Conservation (phyloP, 2,113 vertebrate genomes). For the Gasterosteus aculeatus region DNA sequence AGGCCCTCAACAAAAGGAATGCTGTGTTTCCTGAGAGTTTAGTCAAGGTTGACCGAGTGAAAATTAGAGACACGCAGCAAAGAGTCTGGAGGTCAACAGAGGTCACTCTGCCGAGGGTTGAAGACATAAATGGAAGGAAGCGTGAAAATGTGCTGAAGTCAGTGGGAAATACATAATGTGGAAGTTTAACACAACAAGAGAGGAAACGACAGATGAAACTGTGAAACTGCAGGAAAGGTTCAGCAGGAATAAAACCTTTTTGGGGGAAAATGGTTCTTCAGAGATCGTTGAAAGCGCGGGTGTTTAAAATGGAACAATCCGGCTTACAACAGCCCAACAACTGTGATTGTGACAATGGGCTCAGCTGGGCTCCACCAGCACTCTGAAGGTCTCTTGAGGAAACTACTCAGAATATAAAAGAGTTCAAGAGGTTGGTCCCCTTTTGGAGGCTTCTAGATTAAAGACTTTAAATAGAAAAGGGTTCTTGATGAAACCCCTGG, state of each 20-base stretch:
- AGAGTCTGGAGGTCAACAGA: slow-evolving; percentile 21
- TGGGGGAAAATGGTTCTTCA: background rate
- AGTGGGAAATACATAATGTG: background rate
- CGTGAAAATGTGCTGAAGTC: slow-evolving; percentile 4
- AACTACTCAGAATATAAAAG: too few species aligned
- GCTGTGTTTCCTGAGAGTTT: slow-evolving; percentile 38
- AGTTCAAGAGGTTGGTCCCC: too few species aligned
- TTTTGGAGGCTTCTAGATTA: too few species aligned
- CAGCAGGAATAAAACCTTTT: background rate
- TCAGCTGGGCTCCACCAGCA: background rate
- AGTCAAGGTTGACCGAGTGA: slow-evolving; percentile 22
- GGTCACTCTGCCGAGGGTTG: slow-evolving; percentile 1
- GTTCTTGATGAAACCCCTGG: too few species aligned
- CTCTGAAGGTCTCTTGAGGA: too few species aligned
- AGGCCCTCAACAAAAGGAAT: background rate
- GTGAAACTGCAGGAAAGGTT: background rate
- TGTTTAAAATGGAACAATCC: background rate
- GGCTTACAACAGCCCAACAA: too few species aligned
- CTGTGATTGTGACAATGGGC: too few species aligned
- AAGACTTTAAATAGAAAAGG: background rate
- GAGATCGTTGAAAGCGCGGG: background rate
- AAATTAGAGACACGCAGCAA: background rate
- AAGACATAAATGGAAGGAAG: slow-evolving; percentile 9
- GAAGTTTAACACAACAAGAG: background rate
- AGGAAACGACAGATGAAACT: background rate